These are phyloP conservation scores for Carpatolechia fugitivella DNA, from an alignment of 2,888 invertebrate genomes.

Conservation along the genomic window DNA sequence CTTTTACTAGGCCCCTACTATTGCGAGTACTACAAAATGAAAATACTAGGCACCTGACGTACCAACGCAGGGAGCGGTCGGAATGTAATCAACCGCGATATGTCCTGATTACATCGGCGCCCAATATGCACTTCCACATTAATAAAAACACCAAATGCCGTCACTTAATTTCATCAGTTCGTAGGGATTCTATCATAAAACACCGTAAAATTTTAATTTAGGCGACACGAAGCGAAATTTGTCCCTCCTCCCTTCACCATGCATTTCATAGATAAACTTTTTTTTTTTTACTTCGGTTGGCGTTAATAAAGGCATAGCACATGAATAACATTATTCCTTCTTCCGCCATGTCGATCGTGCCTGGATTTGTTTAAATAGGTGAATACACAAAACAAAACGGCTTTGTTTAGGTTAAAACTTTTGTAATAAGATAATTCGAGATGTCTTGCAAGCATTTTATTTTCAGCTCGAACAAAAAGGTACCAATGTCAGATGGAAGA, in stretches of 20 bases:
- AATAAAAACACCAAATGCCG: constrained; percentile 48
- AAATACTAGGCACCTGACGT: constrained; percentile 73
- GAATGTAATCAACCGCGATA: constrained; percentile 56
- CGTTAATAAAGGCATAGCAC: constrained; percentile 23
- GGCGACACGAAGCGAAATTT: constrained; percentile 74
- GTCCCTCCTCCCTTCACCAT: constrained; percentile 70
- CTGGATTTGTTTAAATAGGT: too few species aligned
- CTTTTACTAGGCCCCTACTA: constrained; percentile 74
- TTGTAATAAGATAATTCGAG: too few species aligned
- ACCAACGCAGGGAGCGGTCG: constrained; percentile 75
- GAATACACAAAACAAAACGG: too few species aligned
- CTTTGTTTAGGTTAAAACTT: too few species aligned
- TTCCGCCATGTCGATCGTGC: too few species aligned
- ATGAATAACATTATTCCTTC: background rate
- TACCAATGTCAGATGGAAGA: background rate
- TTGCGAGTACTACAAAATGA: constrained; percentile 74
- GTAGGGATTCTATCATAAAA: constrained; percentile 56
- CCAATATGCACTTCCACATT: constrained; percentile 47
- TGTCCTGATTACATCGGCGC: constrained; percentile 36
- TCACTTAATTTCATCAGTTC: constrained; percentile 57
- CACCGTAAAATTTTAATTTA: constrained; percentile 57
- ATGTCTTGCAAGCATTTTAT: too few species aligned
- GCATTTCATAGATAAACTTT: constrained; percentile 61
- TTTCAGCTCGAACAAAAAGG: background rate
- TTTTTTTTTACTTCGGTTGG: constrained; percentile 26